phyloP scores from a whole-genome alignment of 2,113 vertebrate species.

The Todiramphus saurophagus region DNA sequence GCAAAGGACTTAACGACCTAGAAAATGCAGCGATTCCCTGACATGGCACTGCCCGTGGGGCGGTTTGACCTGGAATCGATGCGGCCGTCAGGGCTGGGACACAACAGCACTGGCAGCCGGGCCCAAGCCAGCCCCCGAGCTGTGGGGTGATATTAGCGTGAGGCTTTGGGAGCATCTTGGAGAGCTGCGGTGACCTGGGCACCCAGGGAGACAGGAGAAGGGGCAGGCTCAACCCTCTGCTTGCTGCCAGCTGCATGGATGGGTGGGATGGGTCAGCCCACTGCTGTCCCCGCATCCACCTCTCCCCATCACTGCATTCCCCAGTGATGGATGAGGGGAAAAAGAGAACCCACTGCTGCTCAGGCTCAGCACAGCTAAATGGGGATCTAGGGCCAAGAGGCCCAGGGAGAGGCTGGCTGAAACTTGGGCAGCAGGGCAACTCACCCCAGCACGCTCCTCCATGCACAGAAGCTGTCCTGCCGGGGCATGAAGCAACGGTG shows the following conservation, averaged over 20 bases:
- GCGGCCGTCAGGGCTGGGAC: neutral
- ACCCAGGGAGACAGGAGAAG: neutral
- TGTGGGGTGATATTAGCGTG: neutral
- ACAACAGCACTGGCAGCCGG: fast-evolving
- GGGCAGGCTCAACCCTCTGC: neutral
- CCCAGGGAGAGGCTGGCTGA: neutral
- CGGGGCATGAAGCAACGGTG: neutral
- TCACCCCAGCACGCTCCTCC: neutral
- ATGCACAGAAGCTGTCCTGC: fast-evolving
- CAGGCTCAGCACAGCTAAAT: neutral
- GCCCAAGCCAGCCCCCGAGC: neutral
- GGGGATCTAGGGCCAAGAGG: neutral
- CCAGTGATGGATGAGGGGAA: fast-evolving
- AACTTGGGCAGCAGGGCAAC: neutral
- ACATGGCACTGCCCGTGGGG: neutral
- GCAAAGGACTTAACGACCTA: neutral
- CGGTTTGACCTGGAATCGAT: neutral
- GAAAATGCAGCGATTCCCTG: neutral
- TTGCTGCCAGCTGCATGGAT: fast-evolving
- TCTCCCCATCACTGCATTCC: neutral
- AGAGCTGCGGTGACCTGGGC: fast-evolving
- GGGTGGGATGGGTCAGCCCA: neutral
- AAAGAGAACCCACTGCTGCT: neutral
- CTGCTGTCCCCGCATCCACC: neutral
- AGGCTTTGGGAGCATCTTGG: neutral